Base-by-base conservation (phyloP, 2,888 invertebrate genomes). In the Erebia ligea region DNA sequence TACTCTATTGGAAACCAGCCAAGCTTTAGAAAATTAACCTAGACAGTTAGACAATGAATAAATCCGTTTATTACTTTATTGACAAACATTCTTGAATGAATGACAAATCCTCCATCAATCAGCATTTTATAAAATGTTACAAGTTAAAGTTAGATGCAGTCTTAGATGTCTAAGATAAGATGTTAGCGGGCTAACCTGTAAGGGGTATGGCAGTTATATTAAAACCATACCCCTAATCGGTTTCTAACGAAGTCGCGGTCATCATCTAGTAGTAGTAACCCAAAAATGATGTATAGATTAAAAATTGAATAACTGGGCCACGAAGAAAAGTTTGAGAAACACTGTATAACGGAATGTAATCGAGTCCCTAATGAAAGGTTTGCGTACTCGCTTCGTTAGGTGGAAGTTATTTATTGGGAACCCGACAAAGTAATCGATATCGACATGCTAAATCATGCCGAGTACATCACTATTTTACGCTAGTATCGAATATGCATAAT, bases 381-480 rank as follows among this genome's bases (percentile, higher is more conserved):
- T 79, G 77, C 78, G 76, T 75, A 69, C 71, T 71, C 75, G 72
- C 21, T 88, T 90, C 88, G 86, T 88, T 88, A 88, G 86, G 80
- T 80, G 74, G 76, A 70, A 72, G 77, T 81, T 81, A 89, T 89
- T 90, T 88, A 90, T 90, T 84, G 87, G 84, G 77, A 74, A 56
- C 10, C 70, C 81, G 84, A 83, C 85, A 82, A 80, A 79, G 81
- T 85, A 82, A 89, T 90, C 89, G 89, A 89, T 86, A 87, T 86
- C 84, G 85, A 83, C 82, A 80, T 78, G 79, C 80, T 82, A 83
- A 81, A 82, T 81, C 84, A 82, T 80, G 77, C 76, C 8, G 65
- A 34, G 68, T 63, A 73, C 86, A 81, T 82, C 86, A 82, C 86
- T 84, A 84, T 79, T 79, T 78, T 73, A 72, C 68, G 62, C 66